These are phyloP conservation scores for Drosophila takahashii DNA, from an alignment of 1,140 invertebrate species.

Conservation along the genomic window DNA sequence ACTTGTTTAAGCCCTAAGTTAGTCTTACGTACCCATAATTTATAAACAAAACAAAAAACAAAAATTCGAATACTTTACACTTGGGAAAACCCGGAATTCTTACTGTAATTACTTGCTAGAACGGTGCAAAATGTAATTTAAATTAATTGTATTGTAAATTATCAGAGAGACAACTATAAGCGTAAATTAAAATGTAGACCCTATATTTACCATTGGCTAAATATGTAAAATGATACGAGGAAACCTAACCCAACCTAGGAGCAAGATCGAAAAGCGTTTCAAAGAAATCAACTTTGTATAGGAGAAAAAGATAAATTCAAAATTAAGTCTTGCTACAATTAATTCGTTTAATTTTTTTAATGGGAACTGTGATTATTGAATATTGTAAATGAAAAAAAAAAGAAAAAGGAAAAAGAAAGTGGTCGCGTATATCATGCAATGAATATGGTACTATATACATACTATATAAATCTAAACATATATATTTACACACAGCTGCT, in stretches of 20 bases:
- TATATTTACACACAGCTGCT: constrained; percentile 57
- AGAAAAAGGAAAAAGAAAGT: constrained; percentile 25
- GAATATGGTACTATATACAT: constrained; percentile 71
- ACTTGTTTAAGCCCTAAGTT: constrained; percentile 50
- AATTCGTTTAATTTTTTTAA: constrained; percentile 66
- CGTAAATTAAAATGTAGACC: constrained; percentile 15
- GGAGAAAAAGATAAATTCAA: constrained; percentile 59
- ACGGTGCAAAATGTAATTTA: constrained; percentile 56
- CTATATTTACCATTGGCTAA: constrained; percentile 33
- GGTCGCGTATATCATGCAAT: constrained; percentile 57
- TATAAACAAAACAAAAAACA: constrained; percentile 19
- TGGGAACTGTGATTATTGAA: constrained; percentile 80
- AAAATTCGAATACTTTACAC: constrained; percentile 43
- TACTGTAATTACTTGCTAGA: constrained; percentile 24
- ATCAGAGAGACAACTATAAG: constrained; percentile 14
- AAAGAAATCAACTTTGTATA: constrained; percentile 59
- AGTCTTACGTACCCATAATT: constrained; percentile 22
- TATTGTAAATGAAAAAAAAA: constrained; percentile 59
- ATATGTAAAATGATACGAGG: constrained; percentile 20
- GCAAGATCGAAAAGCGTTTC: constrained; percentile 69
- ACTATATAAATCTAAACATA: constrained; percentile 48
- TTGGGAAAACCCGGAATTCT: constrained; percentile 8
- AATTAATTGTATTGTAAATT: constrained; percentile 47
- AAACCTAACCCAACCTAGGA: constrained; percentile 47
- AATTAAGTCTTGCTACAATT: constrained; percentile 66